Base-by-base conservation (phyloP, 1,140 invertebrate genomes). In the Orchesella cincta region DNA sequence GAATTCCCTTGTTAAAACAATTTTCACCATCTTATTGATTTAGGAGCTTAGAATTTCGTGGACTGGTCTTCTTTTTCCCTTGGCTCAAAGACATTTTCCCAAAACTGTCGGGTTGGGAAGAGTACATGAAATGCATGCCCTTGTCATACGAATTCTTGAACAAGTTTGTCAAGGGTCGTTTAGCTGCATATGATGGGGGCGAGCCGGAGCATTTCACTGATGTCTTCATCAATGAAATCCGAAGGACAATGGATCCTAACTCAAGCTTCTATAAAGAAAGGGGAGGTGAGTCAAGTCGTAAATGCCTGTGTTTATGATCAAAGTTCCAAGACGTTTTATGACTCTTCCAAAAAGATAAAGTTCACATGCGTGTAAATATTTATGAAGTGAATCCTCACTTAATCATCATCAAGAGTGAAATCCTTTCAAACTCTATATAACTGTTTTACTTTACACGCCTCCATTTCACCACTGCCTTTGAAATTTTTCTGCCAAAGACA, bases 141-240 rank as follows among this genome's bases (percentile, higher is more conserved):
- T 36, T 62, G 35, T 46, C 73, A 12, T 74, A 74, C 35, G 73
- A 74, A 8, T 78, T 64, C 34, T 20, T 78, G 3, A 23, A 31
- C 26, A 29, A 62, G 2, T 78, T 39, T 67, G 33, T 29, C n/a
- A 2, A 39, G 14, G 29, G 35, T 12, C 51, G 39, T 16, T 73
- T 77, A 28, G 33, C 14, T 16, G 28, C 71, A 28, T 70, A 78
- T 36, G 71, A 33, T 36, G 70, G 31, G 14, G 35, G 23, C 20
- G 34, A 57, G n/a, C 74, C 78, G 12, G 33, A 74, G 26, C 75
- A 75, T 57, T 78, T 78, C 31, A 73, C 64, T 1, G 62, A 78
- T 54, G 77, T 75, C 12, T 78, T 70, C 23, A 78, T 78, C 35
- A 34, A 75, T 57, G 74, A 78, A 54, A 75, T 78, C 23, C 8